phyloP scores from a whole-genome alignment of 1,140 invertebrate genomes.

The Halyomorpha halys region DNA sequence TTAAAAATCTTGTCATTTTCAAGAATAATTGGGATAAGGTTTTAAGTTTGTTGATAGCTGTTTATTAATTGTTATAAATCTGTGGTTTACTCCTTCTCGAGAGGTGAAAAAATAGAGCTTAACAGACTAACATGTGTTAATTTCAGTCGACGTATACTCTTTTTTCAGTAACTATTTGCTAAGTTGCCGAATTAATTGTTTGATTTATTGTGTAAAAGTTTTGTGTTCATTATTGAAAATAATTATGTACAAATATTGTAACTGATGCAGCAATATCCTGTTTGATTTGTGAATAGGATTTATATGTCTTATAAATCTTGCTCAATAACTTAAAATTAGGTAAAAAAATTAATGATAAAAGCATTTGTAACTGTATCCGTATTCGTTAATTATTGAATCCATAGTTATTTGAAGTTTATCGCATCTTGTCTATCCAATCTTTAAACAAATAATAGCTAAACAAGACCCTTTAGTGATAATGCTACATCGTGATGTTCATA shows the following conservation, averaged over 20 bases:
- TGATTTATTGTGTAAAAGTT: not conserved
- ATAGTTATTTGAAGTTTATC: too few species aligned
- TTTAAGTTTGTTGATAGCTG: too few species aligned
- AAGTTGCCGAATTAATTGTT: not conserved
- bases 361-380: not conserved
- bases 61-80: too few species aligned
- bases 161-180: too few species aligned
- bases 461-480: slow-evolving; percentile 20
- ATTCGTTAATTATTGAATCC: not conserved
- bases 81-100: too few species aligned
- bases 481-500: slow-evolving; percentile 25
- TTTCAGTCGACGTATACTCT: too few species aligned
- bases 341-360: slow-evolving; percentile 13
- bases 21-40: too few species aligned
- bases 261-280: slow-evolving; percentile 11
- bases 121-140: too few species aligned
- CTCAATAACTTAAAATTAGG: slow-evolving; percentile 8
- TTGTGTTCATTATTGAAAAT: slow-evolving; percentile 1
- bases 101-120: too few species aligned
- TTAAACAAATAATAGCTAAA: too few species aligned
- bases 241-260: slow-evolving; percentile 9
- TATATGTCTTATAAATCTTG: slow-evolving; percentile 15
- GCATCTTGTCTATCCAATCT: too few species aligned
- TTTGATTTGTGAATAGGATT: slow-evolving; percentile 11
- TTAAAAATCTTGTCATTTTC: too few species aligned